Evolutionary conservation across 2,113 vertebrate genomes (phyloP).

Genomic region (Ophiodon elongatus): DNA sequence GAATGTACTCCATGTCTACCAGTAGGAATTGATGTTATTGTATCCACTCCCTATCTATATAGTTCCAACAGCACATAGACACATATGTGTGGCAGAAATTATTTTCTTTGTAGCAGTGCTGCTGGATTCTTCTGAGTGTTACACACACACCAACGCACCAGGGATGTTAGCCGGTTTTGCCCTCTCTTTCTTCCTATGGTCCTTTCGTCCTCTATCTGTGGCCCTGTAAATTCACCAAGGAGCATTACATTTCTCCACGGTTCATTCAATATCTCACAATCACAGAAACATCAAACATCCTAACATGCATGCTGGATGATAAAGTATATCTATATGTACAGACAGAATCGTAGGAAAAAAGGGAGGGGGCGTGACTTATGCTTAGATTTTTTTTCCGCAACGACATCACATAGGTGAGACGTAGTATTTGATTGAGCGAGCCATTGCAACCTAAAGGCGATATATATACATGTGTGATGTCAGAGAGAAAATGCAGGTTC

Average conservation of each 20-base stretch:
- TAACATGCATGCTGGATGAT: slow-evolving; percentile 53
- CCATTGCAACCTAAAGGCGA: slow-evolving; percentile 36
- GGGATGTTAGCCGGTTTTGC: slow-evolving; percentile 33
- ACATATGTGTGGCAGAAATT: slow-evolving; percentile 10
- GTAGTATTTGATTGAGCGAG: slow-evolving; percentile 52
- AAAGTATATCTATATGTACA: slow-evolving; percentile 65
- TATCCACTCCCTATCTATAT: slow-evolving; percentile 7
- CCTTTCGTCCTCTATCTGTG: background rate
- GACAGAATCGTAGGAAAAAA: slow-evolving; percentile 24
- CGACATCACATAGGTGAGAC: slow-evolving; percentile 50
- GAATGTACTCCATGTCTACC: background rate
- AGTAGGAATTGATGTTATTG: background rate
- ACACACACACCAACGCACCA: slow-evolving; percentile 36
- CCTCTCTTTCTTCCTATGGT: slow-evolving; percentile 37
- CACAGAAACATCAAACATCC: slow-evolving; percentile 69
- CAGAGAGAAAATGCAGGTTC: slow-evolving; percentile 32
- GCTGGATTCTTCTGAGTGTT: slow-evolving; percentile 23
- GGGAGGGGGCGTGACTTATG: slow-evolving; percentile 53
- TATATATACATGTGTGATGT: slow-evolving; percentile 34
- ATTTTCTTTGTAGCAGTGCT: slow-evolving; percentile 26
- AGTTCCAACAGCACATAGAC: background rate
- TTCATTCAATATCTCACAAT: slow-evolving; percentile 69
- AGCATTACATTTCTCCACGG: slow-evolving; percentile 54
- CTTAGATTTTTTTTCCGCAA: slow-evolving; percentile 65
- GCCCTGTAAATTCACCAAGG: slow-evolving; percentile 39